Conservation (phyloP, 2,888 invertebrate genomes). For the Cryptocephalus primarius region DNA sequence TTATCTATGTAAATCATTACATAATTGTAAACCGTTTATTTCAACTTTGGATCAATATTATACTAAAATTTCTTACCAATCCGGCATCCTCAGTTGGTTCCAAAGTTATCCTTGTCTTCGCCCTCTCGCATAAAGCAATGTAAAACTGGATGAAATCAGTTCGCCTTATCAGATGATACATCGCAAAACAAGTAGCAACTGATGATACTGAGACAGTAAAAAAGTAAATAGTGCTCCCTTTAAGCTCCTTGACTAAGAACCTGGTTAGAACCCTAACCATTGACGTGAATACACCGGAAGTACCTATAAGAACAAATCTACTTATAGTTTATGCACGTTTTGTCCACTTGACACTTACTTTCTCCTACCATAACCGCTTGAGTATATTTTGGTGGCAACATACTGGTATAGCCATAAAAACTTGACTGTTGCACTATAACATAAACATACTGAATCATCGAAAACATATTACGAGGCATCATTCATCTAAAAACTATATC, state of each 20-base stretch:
- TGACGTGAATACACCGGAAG: conserved; percentile 80
- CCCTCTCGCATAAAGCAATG: conserved; percentile 60
- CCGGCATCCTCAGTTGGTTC: conserved; percentile 80
- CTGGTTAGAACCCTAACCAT: conserved; percentile 77
- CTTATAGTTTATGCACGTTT: neutral
- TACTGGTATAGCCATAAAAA: conserved; percentile 88
- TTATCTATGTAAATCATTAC: too few species aligned
- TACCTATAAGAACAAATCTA: conserved; percentile 44
- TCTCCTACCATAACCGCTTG: conserved; percentile 94
- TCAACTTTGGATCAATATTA: too few species aligned
- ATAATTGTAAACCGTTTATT: too few species aligned
- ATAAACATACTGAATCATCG: conserved; percentile 8
- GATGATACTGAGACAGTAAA: conserved; percentile 71
- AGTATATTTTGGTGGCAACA: conserved; percentile 80
- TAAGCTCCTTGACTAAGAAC: conserved; percentile 61
- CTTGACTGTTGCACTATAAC: conserved; percentile 77
- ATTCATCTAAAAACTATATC: neutral
- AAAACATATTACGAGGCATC: conserved; percentile 1
- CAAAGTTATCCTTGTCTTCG: conserved; percentile 65
- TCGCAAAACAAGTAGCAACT: conserved; percentile 63
- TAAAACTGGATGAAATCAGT: conserved; percentile 79
- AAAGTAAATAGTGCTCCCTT: conserved; percentile 76
- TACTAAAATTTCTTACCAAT: conserved; percentile 41
- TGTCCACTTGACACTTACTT: conserved; percentile 44
- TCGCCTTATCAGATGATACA: conserved; percentile 66